These are phyloP conservation scores for Dascillus cervinus DNA, from an alignment of 2,888 invertebrate genomes.

Conservation along the genomic window DNA sequence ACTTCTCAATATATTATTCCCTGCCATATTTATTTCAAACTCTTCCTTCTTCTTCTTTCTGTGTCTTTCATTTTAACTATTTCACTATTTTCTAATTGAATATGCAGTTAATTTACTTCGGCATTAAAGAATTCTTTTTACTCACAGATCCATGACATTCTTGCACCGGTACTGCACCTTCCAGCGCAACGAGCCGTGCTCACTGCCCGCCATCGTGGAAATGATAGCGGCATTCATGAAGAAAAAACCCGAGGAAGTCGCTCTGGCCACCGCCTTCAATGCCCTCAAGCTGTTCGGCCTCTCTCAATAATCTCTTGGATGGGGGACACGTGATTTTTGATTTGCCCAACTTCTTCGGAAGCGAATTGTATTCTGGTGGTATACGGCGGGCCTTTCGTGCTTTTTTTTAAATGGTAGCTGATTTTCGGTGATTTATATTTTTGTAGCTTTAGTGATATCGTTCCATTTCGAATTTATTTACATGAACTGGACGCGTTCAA, in stretches of 20 bases:
- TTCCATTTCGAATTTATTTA: too few species aligned
- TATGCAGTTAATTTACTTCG: conserved; percentile 4
- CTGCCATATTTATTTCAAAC: too few species aligned
- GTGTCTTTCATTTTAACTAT: not conserved
- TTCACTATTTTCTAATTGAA: not conserved
- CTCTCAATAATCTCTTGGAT: conserved; percentile 68
- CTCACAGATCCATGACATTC: conserved; percentile 63
- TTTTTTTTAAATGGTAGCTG: too few species aligned
- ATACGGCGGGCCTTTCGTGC: too few species aligned
- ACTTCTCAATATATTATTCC: too few species aligned
- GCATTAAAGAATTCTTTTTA: not conserved
- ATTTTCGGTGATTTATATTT: too few species aligned
- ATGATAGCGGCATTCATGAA: conserved; percentile 89
- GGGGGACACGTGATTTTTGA: too few species aligned
- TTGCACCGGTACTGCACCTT: conserved; percentile 88
- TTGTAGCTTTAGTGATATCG: too few species aligned
- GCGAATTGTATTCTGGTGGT: too few species aligned
- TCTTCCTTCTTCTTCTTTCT: too few species aligned
- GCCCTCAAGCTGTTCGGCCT: conserved; percentile 85
- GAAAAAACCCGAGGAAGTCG: conserved; percentile 81
- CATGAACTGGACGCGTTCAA: too few species aligned
- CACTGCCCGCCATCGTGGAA: conserved; percentile 86
- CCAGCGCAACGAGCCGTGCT: conserved; percentile 94
- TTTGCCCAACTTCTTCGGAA: too few species aligned
- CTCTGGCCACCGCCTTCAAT: conserved; percentile 84